Evolutionary conservation across 1,140 invertebrate genomes (phyloP), one percentile per base, ranked within the genome.

Genomic region (Magallana ariakensis): DNA sequence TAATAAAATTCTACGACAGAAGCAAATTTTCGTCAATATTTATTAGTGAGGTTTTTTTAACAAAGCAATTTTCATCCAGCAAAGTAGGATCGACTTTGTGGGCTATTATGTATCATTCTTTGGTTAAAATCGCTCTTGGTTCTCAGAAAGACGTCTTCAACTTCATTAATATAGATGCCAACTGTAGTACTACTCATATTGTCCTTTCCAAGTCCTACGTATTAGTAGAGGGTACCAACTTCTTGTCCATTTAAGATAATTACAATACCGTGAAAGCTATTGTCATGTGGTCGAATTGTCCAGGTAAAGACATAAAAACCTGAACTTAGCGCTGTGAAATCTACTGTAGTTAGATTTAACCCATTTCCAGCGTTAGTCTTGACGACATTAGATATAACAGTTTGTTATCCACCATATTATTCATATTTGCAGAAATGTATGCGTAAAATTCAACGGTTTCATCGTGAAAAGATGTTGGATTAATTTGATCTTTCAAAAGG

Each of bases 281-380:
- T 22, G 33, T 4, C 10, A 16, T 55, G 22, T 60, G 55, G 26
- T 33, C 33, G 70, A 62, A 66, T 80, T 33, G 55, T 84, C 60
- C 54, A 85, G 9, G 87, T 80, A 84, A 88, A 88, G 0, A 80
- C 19, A 54, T 88, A 88, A 2, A 85, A 33, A n/a, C 87, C 87
- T n/a, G 85, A 16, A 16, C n/a, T 10, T 13, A 82, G 87, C 10
- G 54, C 85, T 15, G n/a, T 84, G 22, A 88, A 88, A 55, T 22
- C 46, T 1, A 80, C 85, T 7, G 85, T 83, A 15, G 22, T 22
- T 55, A 5, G n/a, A n/a, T 89, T 53, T 19, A 86, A 86, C 0
- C 26, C 53, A 26, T 85, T 84, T 0, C 87, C 87, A 81, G 84
- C 56, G 26, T 89, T 89, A 26, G 81, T 56, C 22, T 33, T 60